Evolutionary conservation across 2,797 vertebrate species (phyloP).

Genomic region (Parotocinclus haroldoi): DNA sequence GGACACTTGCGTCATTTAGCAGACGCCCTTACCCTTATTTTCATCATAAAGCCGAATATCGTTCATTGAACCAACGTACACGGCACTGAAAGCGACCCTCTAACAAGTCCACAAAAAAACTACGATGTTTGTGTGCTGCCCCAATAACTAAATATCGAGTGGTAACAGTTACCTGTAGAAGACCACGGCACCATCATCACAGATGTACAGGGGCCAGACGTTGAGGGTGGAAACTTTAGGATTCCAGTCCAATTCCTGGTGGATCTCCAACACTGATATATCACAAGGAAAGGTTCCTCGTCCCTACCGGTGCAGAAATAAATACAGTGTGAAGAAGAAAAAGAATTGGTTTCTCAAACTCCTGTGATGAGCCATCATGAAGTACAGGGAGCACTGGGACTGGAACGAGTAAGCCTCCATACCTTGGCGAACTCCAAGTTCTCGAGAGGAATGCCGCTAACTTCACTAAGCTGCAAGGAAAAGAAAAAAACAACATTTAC

Average conservation of each 20-base stretch:
- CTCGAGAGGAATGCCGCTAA: slow-evolving; percentile 86
- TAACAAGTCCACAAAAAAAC: no score
- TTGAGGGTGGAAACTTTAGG: slow-evolving; percentile 96
- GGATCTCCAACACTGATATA: slow-evolving; percentile 97
- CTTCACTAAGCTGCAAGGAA: slow-evolving; percentile 83
- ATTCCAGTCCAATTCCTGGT: slow-evolving; percentile 99
- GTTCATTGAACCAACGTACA: no score
- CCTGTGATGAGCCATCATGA: no score
- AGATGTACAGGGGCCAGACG: slow-evolving; percentile 99
- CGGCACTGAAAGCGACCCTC: no score
- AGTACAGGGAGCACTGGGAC: no score
- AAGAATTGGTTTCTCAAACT: no score
- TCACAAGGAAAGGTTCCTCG: slow-evolving; percentile 99
- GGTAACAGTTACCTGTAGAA: slow-evolving; percentile 87
- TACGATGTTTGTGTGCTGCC: no score
- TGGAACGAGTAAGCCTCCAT: slow-evolving; percentile 31
- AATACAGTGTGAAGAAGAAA: background rate
- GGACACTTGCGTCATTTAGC: no score
- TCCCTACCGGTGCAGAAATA: slow-evolving; percentile 71
- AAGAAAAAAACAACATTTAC: slow-evolving; percentile 4
- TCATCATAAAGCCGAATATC: no score
- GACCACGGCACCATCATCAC: slow-evolving; percentile 97
- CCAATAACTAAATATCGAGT: no score
- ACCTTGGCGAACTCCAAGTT: slow-evolving; percentile 98
- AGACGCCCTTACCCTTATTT: no score